Evolutionary conservation across 2,797 vertebrate species (phyloP), one percentile per base, ranked within the genome.

Genomic region (Dromococcyx pavoninus): DNA sequence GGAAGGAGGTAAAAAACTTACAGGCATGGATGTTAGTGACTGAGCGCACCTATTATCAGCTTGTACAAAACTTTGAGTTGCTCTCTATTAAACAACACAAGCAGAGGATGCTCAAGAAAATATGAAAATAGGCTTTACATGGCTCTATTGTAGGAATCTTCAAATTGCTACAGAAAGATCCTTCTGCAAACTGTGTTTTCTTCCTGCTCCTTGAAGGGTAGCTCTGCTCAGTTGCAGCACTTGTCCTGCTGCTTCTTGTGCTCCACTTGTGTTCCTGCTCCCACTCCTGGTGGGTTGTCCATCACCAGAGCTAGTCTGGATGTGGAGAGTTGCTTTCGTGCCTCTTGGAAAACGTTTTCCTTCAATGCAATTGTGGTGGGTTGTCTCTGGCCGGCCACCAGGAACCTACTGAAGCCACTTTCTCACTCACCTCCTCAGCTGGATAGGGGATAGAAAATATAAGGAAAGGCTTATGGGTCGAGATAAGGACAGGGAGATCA

Each of bases 291-390:
- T 7, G 56, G 13, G 16, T 3, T 69, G 48, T 11, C 44, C 46
- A 44, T 77, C 48, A 66, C 28, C 17, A 73, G 37, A 62, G 32
- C 37, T 28, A 66, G 33, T 18, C 19, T 33, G 28, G 28, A n/a
- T n/a, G 32, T 35, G 0, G 0, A 48, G 4, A 51, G 24, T 4
- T 16, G 21, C 17, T 24, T 62, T 66, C 3, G 13, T 33, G 17
- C 17, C 33, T 69, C 22, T 23, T 73, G 33, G 21, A 57, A 5
- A 84, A 44, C 5, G 10, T 35, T 39, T 46, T 53, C 6, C 51
- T 73, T 65, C 32, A 30, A 4, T 2, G 1, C 11, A 21, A 14
- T 14, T 43, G 16, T 62, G 48, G n/a, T 32, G 37, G 32, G 13
- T 44, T 82, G 46, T 61, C 46, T 28, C 28, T 48, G 41, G 28